These are phyloP conservation scores for Diabrotica balteata DNA, from an alignment of 2,888 invertebrate species.

Conservation along the genomic window DNA sequence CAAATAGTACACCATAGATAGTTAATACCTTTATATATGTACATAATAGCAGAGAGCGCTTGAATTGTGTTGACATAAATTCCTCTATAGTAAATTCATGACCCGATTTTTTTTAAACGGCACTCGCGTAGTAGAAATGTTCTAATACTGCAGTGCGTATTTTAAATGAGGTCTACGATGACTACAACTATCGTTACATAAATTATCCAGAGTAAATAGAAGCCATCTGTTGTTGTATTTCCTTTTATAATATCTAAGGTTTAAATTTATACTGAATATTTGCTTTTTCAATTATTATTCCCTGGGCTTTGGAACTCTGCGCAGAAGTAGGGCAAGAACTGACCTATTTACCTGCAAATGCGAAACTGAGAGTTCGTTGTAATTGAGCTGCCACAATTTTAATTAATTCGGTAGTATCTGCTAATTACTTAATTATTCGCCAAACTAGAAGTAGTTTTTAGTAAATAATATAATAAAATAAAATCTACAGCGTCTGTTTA, in stretches of 20 bases:
- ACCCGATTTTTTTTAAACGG: slow-evolving; percentile 21
- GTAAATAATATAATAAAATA: too few species aligned
- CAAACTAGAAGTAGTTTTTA: too few species aligned
- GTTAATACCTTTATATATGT: too few species aligned
- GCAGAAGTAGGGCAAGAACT: slow-evolving; percentile 4
- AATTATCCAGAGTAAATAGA: neutral
- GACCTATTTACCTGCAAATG: slow-evolving; percentile 9
- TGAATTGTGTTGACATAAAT: slow-evolving; percentile 10
- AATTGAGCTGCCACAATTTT: neutral
- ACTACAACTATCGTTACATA: slow-evolving; percentile 9
- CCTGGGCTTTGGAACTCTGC: neutral
- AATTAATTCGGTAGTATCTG: neutral
- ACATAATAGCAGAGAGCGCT: too few species aligned
- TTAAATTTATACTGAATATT: neutral
- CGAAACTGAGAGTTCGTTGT: slow-evolving; percentile 1
- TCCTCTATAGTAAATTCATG: slow-evolving; percentile 25
- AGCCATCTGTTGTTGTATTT: neutral
- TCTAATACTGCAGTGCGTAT: slow-evolving; percentile 26
- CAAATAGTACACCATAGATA: too few species aligned
- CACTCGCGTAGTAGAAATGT: slow-evolving; percentile 19
- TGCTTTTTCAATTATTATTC: neutral
- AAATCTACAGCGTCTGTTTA: too few species aligned
- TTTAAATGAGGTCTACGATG: slow-evolving; percentile 16
- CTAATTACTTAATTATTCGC: neutral
- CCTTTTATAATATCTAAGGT: neutral